Conservation (phyloP, 64 coral and sea anemone species). For the Anthopleura sola region DNA sequence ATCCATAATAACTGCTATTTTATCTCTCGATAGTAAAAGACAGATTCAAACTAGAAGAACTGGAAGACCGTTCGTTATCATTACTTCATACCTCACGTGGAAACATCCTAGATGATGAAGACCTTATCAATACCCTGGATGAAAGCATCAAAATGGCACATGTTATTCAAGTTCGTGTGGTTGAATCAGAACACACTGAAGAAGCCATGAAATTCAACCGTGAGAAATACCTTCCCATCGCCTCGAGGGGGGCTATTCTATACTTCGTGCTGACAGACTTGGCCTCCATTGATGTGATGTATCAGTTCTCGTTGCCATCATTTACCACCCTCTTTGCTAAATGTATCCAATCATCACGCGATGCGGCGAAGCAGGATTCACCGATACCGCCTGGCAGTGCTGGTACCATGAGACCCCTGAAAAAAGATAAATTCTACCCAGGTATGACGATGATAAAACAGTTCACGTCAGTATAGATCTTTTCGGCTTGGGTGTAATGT, state of each 20-base stretch:
- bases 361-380: slow-evolving; percentile 33
- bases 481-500: too few relatives aligned
- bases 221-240: slow-evolving; percentile 81
- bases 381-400: slow-evolving; percentile 80
- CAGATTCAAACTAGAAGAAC: slow-evolving; percentile 76
- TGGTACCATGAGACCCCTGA: slow-evolving; percentile 69
- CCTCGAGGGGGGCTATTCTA: slow-evolving; percentile 80
- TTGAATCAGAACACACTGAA: slow-evolving; percentile 86
- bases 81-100: slow-evolving; percentile 79
- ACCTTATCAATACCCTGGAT: slow-evolving; percentile 85
- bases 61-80: slow-evolving; percentile 78
- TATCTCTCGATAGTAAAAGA: slow-evolving; percentile 46
- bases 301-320: slow-evolving; percentile 89
- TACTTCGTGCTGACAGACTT: slow-evolving; percentile 89
- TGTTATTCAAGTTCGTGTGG: slow-evolving; percentile 78
- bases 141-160: slow-evolving; percentile 90
- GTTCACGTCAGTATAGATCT: too few relatives aligned
- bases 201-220: slow-evolving; percentile 78
- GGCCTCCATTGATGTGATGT: slow-evolving; percentile 82
- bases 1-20: too few relatives aligned
- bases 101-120: slow-evolving; percentile 97
- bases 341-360: slow-evolving; percentile 67
- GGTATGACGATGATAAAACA: not conserved
- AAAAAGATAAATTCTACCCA: not conserved
- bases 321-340: slow-evolving; percentile 79